Conservation (phyloP, 2,888 invertebrate species). For the Andrena fulva region DNA sequence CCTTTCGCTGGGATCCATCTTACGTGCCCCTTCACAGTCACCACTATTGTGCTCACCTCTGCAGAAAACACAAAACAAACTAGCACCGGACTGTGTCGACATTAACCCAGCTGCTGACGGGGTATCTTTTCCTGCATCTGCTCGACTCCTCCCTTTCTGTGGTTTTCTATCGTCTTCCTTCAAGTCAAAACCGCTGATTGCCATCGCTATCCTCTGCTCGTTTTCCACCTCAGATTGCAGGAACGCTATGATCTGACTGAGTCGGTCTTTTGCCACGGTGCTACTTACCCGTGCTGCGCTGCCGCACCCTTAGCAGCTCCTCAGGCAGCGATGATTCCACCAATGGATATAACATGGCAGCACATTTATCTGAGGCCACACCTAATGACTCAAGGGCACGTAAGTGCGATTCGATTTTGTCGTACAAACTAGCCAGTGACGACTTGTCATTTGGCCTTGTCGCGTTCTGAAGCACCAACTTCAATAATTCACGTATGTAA, state of each 20-base stretch:
- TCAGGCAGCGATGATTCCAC: slow-evolving; percentile 35
- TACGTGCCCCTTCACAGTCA: slow-evolving; percentile 53
- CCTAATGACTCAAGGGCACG: slow-evolving; percentile 26
- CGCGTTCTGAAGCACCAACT: slow-evolving; percentile 33
- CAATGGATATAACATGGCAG: slow-evolving; percentile 26
- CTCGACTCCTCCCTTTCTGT: neutral
- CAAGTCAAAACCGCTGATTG: slow-evolving; percentile 15
- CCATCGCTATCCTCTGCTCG: slow-evolving; percentile 58
- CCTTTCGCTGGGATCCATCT: slow-evolving; percentile 53
- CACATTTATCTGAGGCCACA: slow-evolving; percentile 32
- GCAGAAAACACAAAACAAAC: too few species aligned
- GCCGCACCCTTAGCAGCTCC: slow-evolving; percentile 26
- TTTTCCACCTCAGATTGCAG: slow-evolving; percentile 61
- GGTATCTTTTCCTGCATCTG: neutral
- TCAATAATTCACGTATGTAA: slow-evolving; percentile 26
- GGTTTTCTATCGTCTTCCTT: neutral
- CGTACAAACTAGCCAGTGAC: slow-evolving; percentile 15
- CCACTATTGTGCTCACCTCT: slow-evolving; percentile 49
- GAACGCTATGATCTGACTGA: slow-evolving; percentile 53
- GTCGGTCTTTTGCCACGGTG: slow-evolving; percentile 14
- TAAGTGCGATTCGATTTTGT: slow-evolving; percentile 18
- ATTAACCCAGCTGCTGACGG: too few species aligned
- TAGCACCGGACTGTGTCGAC: too few species aligned
- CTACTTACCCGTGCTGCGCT: neutral
- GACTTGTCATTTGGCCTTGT: neutral